Base-by-base conservation (phyloP, 2,888 invertebrate genomes). In the Synergus umbraculus region DNA sequence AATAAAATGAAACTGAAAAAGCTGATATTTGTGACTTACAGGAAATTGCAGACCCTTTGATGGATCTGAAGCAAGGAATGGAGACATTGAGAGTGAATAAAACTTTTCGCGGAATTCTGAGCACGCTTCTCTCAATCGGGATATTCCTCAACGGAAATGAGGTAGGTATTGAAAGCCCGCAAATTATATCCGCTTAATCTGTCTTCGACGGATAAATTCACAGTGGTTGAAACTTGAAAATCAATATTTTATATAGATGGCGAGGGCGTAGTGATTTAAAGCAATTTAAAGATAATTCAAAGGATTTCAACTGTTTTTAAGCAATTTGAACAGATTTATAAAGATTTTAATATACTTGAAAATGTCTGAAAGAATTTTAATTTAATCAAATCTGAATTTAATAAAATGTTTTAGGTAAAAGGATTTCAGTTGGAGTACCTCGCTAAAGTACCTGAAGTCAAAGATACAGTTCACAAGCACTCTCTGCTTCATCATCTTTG, bases 391-490 rank as follows among this genome's bases (percentile, higher is more conserved):
- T 29, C 3, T 29, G 37, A 37, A 37, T 37, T 37, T 37, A 37
- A 5, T 37, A 5, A 37, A 66, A 4, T 22, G 81, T 81, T 89
- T 79, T 91, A 95, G 94, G 97, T 97, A 58, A 98, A 97, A 93
- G 99, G 99, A 43, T 99, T 99, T 93, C 97, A 98, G 91, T 95
- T 99, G 86, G 99, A 99, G 90, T 99, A 99, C 93, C 94, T 99
- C 88, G 95, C 98, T 69, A 99, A 99, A 94, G 97, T 98, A 88
- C 98, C 98, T 89, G 98, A 99, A 94, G 98, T 99, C 65, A 98
- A 99, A 93, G 99, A 99, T 93, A 99, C 99, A 0, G 98, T 99
- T 63, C 98, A 99, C 92, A 99, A 99, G 92, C 99, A 99, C 93
- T 98, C 99, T 8, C 93, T 99, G 82, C 94, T 99, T 82, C 98